These are phyloP conservation scores for Cyphomyrus plagiostoma DNA, from an alignment of 2,113 vertebrate genomes.

Conservation along the genomic window DNA sequence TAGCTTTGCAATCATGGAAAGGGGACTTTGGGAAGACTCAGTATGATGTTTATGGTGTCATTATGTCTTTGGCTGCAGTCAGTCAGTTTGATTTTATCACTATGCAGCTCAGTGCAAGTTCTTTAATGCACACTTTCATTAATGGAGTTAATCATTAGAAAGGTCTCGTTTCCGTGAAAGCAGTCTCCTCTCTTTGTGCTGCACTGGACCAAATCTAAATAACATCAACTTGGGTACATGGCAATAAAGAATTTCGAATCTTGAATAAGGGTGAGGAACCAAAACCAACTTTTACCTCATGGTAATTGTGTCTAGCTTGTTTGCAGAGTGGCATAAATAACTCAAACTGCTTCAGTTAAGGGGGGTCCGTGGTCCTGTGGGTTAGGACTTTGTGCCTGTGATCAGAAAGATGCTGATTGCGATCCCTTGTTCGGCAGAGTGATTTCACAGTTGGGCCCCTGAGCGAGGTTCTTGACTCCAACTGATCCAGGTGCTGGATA, in stretches of 20 bases:
- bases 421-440: neutral
- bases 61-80: neutral
- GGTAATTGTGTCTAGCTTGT: neutral
- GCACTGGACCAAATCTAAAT: neutral
- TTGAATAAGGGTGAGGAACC: neutral
- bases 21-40: neutral
- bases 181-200: neutral
- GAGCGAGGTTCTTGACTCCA: neutral
- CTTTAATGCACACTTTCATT: neutral
- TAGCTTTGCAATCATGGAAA: neutral
- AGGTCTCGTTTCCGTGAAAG: neutral
- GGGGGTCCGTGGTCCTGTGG: neutral
- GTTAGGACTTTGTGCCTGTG: neutral
- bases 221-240: neutral
- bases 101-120: neutral
- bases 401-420: neutral
- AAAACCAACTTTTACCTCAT: neutral
- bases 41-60: neutral
- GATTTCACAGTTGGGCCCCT: neutral
- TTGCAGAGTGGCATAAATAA: neutral
- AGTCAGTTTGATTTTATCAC: neutral
- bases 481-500: neutral
- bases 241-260: neutral
- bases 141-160: slow-evolving; percentile 3
- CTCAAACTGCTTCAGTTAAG: neutral